Evolutionary conservation across 2,113 vertebrate genomes (phyloP).

Genomic region (Chrysemys picta): DNA sequence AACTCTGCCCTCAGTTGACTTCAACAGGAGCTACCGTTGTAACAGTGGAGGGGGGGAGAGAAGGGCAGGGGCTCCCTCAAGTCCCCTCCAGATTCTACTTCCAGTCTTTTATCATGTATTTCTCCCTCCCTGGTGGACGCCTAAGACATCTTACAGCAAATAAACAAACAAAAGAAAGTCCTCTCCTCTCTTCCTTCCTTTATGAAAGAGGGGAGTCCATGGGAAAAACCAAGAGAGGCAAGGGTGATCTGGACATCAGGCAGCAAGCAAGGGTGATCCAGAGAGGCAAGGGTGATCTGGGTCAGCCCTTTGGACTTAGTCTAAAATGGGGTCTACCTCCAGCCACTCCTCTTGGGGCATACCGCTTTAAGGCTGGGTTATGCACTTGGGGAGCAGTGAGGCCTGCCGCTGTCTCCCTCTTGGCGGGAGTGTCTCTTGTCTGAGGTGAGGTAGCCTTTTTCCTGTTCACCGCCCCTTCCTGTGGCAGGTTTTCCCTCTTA

Average conservation of each 20-base stretch:
- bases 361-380: background rate
- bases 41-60: background rate
- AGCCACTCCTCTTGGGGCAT: background rate
- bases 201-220: background rate
- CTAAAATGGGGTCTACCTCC: background rate
- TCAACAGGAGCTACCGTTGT: accelerated
- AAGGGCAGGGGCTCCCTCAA: no score
- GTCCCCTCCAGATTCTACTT: background rate
- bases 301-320: background rate
- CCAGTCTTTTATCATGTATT: background rate
- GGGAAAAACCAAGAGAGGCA: background rate
- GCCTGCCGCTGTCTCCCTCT: background rate
- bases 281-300: background rate
- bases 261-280: no score
- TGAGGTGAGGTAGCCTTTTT: background rate
- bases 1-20: background rate
- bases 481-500: background rate
- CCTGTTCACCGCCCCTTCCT: background rate
- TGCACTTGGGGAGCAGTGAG: background rate
- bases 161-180: background rate
- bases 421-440: background rate
- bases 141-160: no score
- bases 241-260: background rate
- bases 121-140: background rate
- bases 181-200: background rate